Base-by-base conservation (phyloP, 2,797 vertebrate genomes). In the Liparis tanakae region DNA sequence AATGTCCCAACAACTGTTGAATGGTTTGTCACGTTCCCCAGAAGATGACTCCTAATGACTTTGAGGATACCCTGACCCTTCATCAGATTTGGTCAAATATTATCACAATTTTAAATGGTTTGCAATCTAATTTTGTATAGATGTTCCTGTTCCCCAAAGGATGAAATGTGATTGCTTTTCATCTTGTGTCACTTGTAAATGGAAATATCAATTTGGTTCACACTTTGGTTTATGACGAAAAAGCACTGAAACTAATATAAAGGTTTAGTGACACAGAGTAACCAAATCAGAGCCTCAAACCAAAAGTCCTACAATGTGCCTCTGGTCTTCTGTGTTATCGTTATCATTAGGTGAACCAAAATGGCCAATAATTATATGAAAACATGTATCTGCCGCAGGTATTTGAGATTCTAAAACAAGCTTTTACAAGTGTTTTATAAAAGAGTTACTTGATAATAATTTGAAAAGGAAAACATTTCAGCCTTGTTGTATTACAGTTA, bases 1-100 rank as follows among this genome's bases (percentile, higher is more conserved):
- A 59, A 59, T 62, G 50, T 50, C 54, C 33, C 41, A 33, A 50
- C 30, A 46, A 43, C 18, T 62, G 20, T 62, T 56, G 15, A 36
- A 39, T 58, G 6, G 4, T 37, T 39, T 65, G 44, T 46, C 22
- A 22, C 25, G n/a, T 36, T 60, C 43, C 50, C 25, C 14, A 59
- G 14, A 66, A 9, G 22, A 59, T 43, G 6, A 34, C 3, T 25
- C 9, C 36, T 15, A 43, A 56, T 56, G 41, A 63, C 30, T 37
- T 44, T 9, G 2, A 37, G 37, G 10, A 55, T 46, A 18, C 13
- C 13, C 12, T 13, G 7, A 54, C 20, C 33, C 55, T 43, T 56
- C 25, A 36, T 43, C 5, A 17, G 9, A 37, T 14, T 22, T 53
- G 13, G 4, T 5, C 55, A 55, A 67, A 67, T 33, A 15, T 43